A percentile compares a stretch with the other conserved stretches of the same genome.
phyloP scores from a whole-genome alignment of 2,797 vertebrate species.

The Pteronotus mesoamericanus region DNA sequence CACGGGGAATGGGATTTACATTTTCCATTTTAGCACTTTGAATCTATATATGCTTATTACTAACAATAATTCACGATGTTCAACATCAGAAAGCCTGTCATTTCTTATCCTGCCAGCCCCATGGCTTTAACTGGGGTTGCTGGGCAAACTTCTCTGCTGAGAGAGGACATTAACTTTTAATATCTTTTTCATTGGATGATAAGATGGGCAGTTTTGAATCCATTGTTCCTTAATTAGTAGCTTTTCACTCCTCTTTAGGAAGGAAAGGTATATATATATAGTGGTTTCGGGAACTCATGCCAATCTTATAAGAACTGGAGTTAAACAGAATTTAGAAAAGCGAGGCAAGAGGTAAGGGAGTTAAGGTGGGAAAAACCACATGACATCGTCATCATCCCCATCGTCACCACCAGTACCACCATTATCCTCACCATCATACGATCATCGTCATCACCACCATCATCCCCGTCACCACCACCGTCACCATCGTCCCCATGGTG shows the following conservation, averaged over 20 bases:
- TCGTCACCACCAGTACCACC: rapidly evolving
- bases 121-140: background rate
- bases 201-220: background rate
- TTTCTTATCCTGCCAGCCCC: background rate
- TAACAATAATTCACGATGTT: background rate
- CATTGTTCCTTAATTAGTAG: slow-evolving; percentile 7
- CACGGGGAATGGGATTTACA: background rate
- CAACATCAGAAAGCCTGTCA: background rate
- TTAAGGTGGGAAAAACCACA: background rate
- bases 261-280: background rate
- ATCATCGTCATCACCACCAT: rapidly evolving
- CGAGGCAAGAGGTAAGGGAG: background rate
- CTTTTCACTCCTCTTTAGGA: background rate
- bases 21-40: slow-evolving; percentile 10
- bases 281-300: background rate
- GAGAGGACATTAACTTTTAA: background rate
- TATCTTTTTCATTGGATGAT: background rate
- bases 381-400: rapidly evolving
- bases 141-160: background rate
- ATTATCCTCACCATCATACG: rapidly evolving
- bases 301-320: background rate
- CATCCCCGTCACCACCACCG: rapidly evolving
- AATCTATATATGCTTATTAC: slow-evolving; percentile 27
- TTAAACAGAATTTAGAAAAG: background rate
- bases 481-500: rapidly evolving